Percentiles rank a stretch among this genome's conserved stretches.
Evolutionary conservation across 92 coral and sea anemone genomes (phyloP).

Genomic region (Parazoanthus darwini): DNA sequence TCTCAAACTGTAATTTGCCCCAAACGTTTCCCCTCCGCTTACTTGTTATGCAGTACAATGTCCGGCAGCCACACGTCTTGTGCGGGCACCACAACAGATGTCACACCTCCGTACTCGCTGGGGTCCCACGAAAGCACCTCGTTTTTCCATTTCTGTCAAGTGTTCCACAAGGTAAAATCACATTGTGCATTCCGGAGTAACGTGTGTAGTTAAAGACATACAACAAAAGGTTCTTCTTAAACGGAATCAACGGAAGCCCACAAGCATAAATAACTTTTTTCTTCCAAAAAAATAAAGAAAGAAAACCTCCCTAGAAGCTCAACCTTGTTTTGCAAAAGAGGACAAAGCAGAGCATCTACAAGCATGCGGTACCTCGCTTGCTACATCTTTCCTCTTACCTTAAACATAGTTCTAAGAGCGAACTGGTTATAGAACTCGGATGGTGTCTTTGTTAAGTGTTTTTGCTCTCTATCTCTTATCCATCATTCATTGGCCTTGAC

Average conservation of each 20-base stretch:
- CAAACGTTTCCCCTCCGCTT: constrained; percentile 9
- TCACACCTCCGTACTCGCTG: constrained; percentile 62
- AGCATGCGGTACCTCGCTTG: too few species aligned
- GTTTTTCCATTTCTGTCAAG: constrained; percentile 69
- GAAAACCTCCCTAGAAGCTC: too few species aligned
- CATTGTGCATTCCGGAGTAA: not conserved
- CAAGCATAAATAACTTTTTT: too few species aligned
- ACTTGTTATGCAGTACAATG: constrained; percentile 79
- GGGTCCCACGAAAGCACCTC: constrained; percentile 69
- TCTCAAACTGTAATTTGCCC: not conserved
- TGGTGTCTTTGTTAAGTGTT: too few species aligned
- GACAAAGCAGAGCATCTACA: too few species aligned
- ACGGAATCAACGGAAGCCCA: not conserved
- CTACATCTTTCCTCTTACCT: too few species aligned
- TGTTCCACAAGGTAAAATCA: not conserved
- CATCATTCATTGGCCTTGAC: too few species aligned
- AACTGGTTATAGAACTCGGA: too few species aligned
- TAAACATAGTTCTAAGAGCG: too few species aligned
- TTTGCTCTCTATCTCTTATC: too few species aligned
- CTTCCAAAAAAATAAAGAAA: too few species aligned
- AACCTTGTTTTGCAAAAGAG: too few species aligned
- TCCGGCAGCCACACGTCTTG: constrained; percentile 79
- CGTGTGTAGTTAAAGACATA: not conserved
- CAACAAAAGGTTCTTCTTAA: not conserved
- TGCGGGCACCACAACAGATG: constrained; percentile 58